phyloP scores from a whole-genome alignment of 1,140 invertebrate species.

The Zaprionus tsacasi region DNA sequence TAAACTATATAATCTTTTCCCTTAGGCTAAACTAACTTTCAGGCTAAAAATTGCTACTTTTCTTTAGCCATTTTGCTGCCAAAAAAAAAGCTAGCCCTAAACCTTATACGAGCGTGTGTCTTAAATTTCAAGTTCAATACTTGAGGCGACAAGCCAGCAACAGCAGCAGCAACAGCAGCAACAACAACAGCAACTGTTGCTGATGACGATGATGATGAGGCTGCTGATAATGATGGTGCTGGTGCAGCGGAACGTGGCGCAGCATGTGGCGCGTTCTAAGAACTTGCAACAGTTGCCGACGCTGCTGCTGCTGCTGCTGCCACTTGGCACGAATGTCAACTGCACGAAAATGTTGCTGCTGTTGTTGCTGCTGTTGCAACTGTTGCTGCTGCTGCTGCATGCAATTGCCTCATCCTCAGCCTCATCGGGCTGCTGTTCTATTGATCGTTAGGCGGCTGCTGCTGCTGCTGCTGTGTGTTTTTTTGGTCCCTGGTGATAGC shows the following conservation, averaged over 20 bases:
- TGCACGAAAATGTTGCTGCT: slow-evolving; percentile 77
- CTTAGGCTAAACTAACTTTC: not conserved
- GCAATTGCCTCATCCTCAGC: slow-evolving; percentile 60
- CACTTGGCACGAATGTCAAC: slow-evolving; percentile 80
- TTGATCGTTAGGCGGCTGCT: slow-evolving; percentile 77
- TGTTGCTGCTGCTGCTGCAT: slow-evolving; percentile 43
- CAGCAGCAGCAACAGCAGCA: slow-evolving; percentile 5
- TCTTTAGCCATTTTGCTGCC: slow-evolving; percentile 8
- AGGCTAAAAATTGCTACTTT: not conserved
- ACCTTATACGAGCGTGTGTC: slow-evolving; percentile 30
- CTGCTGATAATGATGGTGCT: slow-evolving; percentile 15
- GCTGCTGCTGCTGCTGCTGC: slow-evolving; percentile 49
- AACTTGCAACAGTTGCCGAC: slow-evolving; percentile 78
- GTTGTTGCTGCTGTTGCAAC: slow-evolving; percentile 44
- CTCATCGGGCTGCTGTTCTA: slow-evolving; percentile 70
- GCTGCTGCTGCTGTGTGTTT: slow-evolving; percentile 41
- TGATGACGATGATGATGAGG: slow-evolving; percentile 26
- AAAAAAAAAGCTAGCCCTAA: slow-evolving; percentile 35
- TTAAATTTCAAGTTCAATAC: slow-evolving; percentile 82
- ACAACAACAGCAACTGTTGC: not conserved
- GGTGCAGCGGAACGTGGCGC: slow-evolving; percentile 64
- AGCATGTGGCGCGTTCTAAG: slow-evolving; percentile 80
- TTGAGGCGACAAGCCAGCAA: slow-evolving; percentile 35
- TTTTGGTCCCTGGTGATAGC: slow-evolving; percentile 79
- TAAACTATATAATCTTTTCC: not conserved